phyloP scores from a whole-genome alignment of 2,888 invertebrate genomes.

The Artemia sp. region DNA sequence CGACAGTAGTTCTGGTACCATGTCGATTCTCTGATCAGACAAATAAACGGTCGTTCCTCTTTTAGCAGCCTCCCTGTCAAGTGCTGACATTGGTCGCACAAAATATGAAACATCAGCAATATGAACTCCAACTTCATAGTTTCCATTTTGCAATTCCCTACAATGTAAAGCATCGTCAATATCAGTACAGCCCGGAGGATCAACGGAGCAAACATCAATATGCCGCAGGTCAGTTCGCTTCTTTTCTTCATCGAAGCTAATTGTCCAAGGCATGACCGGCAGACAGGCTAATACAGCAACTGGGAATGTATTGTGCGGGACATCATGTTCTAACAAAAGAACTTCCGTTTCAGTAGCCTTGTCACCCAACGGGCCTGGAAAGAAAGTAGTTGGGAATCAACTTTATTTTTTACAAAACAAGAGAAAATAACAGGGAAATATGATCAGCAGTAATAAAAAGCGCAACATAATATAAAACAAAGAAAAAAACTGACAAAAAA shows the following conservation, averaged over 20 bases:
- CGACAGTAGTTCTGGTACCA: slow-evolving; percentile 74
- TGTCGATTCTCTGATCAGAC: slow-evolving; percentile 76
- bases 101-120: slow-evolving; percentile 93
- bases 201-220: slow-evolving; percentile 78
- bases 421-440: no score
- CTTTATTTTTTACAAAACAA: no score
- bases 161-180: slow-evolving; percentile 97
- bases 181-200: slow-evolving; percentile 96
- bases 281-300: slow-evolving; percentile 80
- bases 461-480: no score
- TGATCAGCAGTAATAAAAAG: no score
- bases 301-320: slow-evolving; percentile 87
- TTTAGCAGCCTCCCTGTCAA: slow-evolving; percentile 81
- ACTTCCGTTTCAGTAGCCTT: slow-evolving; percentile 85
- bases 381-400: no score
- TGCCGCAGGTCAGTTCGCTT: slow-evolving; percentile 67
- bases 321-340: slow-evolving; percentile 83
- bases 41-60: slow-evolving; percentile 92
- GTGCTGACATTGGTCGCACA: slow-evolving; percentile 72
- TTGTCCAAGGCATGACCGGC: slow-evolving; percentile 73
- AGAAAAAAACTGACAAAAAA: no score
- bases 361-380: slow-evolving; percentile 52
- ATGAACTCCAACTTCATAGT: slow-evolving; percentile 80
- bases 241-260: slow-evolving; percentile 47
- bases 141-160: slow-evolving; percentile 49